Evolutionary conservation across 1,140 invertebrate genomes (phyloP), one percentile per base, ranked within the genome.

Genomic region (Conopomorpha cramerella): DNA sequence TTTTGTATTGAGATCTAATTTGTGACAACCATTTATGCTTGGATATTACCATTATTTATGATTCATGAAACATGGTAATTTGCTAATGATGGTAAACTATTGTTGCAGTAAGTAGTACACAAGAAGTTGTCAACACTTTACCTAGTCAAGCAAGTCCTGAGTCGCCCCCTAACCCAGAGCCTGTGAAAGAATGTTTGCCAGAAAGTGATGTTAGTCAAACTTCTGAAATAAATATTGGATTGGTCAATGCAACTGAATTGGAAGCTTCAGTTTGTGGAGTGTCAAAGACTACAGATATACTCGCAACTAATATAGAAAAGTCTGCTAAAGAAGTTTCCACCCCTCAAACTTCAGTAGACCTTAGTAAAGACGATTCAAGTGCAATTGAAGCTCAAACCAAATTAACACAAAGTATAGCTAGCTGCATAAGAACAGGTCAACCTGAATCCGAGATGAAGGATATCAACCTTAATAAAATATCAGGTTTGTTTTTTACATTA

Each of bases 401-500:
- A 45, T 48, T 71, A 39, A 59, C 63, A 43, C 61, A 67, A 43
- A 64, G 61, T 36, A 50, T 70, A 57, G 59, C 54, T 19, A 71
- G 59, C 45, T 55, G 56, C 25, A 36, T 57, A 30, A 49, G 63
- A 7, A 35, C 34, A 33, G 59, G 51, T 43, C 53, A 66, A 47
- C 29, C 55, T 57, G 60, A 71, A 25, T 43, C 51, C 45, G 70
- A 59, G 41, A 74, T 74, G 70, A 74, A 70, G 59, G 66, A 74
- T 64, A 62, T 68, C 50, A 71, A 65, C 38, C 55, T 74, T 38
- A 68, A 55, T 57, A 65, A 61, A 33, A 43, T 50, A 44, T 48
- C 59, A 56, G 68, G 68, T 73, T 38, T 38, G 54, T 57, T n/a
- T 29, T 23, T 19, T 36, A 33, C 15, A 18, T 10, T 16, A 34